Base-by-base conservation (phyloP, 2,797 vertebrate species). In the Anas capensis region DNA sequence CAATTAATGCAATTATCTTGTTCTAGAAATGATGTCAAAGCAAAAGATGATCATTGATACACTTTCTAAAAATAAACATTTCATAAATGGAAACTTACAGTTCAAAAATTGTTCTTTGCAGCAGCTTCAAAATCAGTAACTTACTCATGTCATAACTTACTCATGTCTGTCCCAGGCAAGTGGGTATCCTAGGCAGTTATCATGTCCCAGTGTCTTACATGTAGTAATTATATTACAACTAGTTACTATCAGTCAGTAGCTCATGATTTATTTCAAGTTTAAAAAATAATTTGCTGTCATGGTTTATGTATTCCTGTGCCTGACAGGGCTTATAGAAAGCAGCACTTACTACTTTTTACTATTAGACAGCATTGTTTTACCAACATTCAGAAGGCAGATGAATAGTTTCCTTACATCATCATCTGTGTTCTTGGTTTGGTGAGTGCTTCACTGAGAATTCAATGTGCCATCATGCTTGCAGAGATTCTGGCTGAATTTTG, bases 21-120 rank as follows among this genome's bases (percentile, higher is more conserved):
- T 82, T 77, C 68, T 83, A 85, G 78, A 92, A 96, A 91, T 96
- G 82, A 66, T 78, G 75, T 90, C 36, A 10, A 90, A 84, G 75
- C 46, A 80, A 66, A 95, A 84, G 90, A 57, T 11, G 71, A 49
- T 27, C 13, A 20, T 33, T 87, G 83, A 77, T 88, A 62, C 3
- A 21, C 82, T 65, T 94, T 92, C 90, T 95, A 75, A 95, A 97
- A 97, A 94, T 81, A 96, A 93, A 21, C 4, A 1, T 61, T 49
- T 24, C 73, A 42, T n/a, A 79, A 89, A 77, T 65, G 40, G 71
- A 81, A 92, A 54, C 88, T 68, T 77, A 76, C 49, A 76, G 57
- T 90, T 89, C 79, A 54, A 65, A 91, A 90, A 70, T 23, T 58
- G 42, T 17, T 92, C 49, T 81, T 80, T 38, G 23, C 27, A 72